Evolutionary conservation across 2,113 vertebrate genomes (phyloP), one percentile per base, ranked within the genome.

Genomic region (Monopterus albus): DNA sequence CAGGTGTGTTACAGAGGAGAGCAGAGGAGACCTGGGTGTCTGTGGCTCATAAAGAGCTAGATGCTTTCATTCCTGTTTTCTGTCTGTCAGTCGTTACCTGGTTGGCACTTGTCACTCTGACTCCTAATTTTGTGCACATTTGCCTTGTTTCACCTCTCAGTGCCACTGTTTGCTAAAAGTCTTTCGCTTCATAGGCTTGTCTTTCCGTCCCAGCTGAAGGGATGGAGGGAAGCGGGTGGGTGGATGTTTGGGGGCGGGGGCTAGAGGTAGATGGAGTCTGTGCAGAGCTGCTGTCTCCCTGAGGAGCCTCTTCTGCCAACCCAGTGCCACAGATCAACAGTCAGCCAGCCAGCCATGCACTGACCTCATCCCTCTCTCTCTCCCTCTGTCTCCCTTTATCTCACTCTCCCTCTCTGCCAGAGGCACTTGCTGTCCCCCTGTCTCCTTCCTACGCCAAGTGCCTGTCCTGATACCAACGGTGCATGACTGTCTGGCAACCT

Each of bases 261-360:
- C n/a, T n/a, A n/a, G 73, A 26, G 69, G 79, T 59, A 57, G 75
- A 76, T 39, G 46, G 86, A 87, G 78, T 81, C 76, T 78, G 83
- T 72, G 70, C 72, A 69, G 78, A 75, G 81, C 78, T 55, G 63
- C 80, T 83, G 64, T 64, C 59, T 92, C 91, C 87, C 91, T 20
- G 18, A 87, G 85, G 90, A 89, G 72, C 72, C 77, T 89, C 83
- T 84, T 79, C 85, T 90, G 90, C 88, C 90, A 92, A 80, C 87
- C 79, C 83, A 74, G 84, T 86, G 90, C 89, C 89, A 90, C 89
- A 88, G 90, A 89, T 92, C 90, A 91, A 86, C 84, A 91, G 87
- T 86, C 89, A 91, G 88, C 83, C 87, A 91, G 88, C 85, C 88
- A 91, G 88, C 85, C 88, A 58, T 89, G 79, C 85, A 84, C 84